Evolutionary conservation across 2,113 vertebrate genomes (phyloP), one percentile per base, ranked within the genome.

Genomic region (Aviceda subcristata): DNA sequence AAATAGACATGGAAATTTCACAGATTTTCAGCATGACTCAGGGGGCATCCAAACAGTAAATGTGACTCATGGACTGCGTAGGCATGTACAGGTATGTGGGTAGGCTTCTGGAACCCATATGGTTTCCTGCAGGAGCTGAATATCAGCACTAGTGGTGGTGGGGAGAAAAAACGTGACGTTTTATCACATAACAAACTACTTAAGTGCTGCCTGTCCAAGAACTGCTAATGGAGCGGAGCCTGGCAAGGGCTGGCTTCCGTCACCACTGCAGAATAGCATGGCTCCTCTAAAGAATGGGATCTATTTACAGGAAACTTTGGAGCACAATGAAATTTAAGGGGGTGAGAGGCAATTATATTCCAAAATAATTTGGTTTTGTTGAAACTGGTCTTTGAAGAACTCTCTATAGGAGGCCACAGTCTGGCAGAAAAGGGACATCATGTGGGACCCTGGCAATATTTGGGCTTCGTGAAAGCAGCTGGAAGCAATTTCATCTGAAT

Each of bases 1-100:
- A 97, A 97, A 94, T 69, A 97, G 88, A 88, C 9, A 43, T 90
- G 55, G 90, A 96, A 92, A 86, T 69, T 92, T 96, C 92, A 76
- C 90, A 96, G 95, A 84, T 97, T 96, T 92, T 41, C 90, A 67
- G 94, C 6, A 82, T 98, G 98, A 98, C 96, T 98, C 95, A 96
- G 91, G 95, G 88, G 85, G 71, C 91, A 90, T 74, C 81, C 5
- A 89, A 97, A 95, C 91, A 97, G 97, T 62, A 56, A 91, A n/a
- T 88, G 81, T 98, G 98, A 98, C 92, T 98, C 97, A 97, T 7
- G 56, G 75, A 6, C 71, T 69, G 71, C 5, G 96, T 94, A 69
- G 98, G 93, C 95, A 88, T 1, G 1, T 11, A 21, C 82, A 92
- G 94, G 91, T 79, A 50, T 93, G 95, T 87, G 93, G 95, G 94